These are phyloP conservation scores for Mormyrus hasselquistii DNA, from an alignment of 2,797 vertebrate species.

Conservation along the genomic window DNA sequence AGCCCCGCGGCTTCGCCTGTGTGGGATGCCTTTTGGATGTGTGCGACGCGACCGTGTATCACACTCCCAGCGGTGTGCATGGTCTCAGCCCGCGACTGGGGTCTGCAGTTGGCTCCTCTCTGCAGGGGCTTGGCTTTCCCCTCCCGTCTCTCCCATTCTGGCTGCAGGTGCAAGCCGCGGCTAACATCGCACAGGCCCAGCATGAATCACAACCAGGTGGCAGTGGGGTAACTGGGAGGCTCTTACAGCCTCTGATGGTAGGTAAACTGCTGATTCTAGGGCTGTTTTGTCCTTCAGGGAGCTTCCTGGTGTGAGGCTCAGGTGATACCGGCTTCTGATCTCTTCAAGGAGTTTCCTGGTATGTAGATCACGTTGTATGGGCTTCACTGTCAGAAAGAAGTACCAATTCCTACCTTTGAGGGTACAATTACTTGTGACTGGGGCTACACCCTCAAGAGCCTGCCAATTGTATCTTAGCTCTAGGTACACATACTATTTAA, in stretches of 20 bases:
- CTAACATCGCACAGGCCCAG: neutral
- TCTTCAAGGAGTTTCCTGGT: neutral
- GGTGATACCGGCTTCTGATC: neutral
- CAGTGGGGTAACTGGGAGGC: neutral
- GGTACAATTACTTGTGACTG: neutral
- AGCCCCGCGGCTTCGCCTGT: neutral
- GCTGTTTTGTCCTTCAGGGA: neutral
- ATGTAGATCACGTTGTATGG: neutral
- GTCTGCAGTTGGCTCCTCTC: constrained; percentile 32
- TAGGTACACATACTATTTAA: neutral
- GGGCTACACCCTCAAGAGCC: neutral
- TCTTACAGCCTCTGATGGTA: neutral
- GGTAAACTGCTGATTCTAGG: neutral
- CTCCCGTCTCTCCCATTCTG: constrained; percentile 9
- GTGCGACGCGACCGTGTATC: constrained; percentile 27
- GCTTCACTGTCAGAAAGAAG: neutral
- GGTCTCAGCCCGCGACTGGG: constrained; percentile 25
- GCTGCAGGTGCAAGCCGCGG: constrained; percentile 32
- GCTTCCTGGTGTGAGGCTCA: neutral
- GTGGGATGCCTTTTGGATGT: constrained; percentile 25
- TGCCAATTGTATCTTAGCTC: neutral
- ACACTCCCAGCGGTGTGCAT: constrained; percentile 18
- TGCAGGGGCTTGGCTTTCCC: constrained; percentile 27
- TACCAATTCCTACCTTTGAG: neutral
- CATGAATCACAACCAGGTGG: neutral